phyloP scores from a whole-genome alignment of 2,113 vertebrate species.

The Manacus vitellinus region DNA sequence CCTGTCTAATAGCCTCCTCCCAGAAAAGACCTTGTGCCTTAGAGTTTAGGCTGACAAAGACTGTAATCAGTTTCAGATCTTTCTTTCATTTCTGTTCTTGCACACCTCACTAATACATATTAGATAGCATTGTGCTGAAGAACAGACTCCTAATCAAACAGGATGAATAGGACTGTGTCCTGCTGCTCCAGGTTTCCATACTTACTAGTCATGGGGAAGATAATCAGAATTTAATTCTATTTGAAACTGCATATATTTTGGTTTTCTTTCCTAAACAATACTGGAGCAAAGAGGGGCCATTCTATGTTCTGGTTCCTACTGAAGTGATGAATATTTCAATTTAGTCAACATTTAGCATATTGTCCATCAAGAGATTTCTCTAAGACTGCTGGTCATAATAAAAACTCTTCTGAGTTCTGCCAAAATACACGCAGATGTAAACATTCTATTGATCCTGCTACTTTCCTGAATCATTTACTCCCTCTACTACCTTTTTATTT shows the following conservation, averaged over 20 bases:
- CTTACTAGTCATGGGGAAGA: neutral
- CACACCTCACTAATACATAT: neutral
- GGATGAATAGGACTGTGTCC: accelerated
- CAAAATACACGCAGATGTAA: neutral
- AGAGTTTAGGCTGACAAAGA: neutral
- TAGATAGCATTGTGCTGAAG: neutral
- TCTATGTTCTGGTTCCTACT: neutral
- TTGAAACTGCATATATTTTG: neutral
- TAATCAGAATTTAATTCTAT: neutral
- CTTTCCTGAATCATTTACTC: neutral
- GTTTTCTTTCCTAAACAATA: neutral
- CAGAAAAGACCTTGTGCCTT: neutral
- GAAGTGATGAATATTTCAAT: neutral
- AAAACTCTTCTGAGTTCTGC: neutral
- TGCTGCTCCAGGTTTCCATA: neutral
- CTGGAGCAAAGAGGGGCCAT: accelerated
- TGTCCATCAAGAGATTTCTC: neutral
- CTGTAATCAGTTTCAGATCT: neutral
- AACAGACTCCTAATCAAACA: neutral
- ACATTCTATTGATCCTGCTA: neutral
- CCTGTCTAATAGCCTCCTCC: neutral
- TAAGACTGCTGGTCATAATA: neutral
- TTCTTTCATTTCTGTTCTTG: neutral
- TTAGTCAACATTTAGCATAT: neutral
- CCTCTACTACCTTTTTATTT: neutral